A percentile compares a stretch with the other conserved stretches of the same genome.
These are phyloP conservation scores for Leptinotarsa haldemani DNA, from an alignment of 2,888 invertebrate species.

Conservation along the genomic window DNA sequence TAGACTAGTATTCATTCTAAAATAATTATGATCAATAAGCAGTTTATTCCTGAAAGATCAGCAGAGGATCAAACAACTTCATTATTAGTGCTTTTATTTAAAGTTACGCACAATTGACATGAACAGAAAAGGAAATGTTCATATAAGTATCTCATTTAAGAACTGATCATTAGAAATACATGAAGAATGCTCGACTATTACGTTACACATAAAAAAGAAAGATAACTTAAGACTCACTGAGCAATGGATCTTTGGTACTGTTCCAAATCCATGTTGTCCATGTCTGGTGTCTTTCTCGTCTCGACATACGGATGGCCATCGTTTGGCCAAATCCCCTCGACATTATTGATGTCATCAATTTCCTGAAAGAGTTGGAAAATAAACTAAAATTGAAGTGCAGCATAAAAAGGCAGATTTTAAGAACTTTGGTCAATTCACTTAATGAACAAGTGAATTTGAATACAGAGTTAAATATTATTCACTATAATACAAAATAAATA, in stretches of 20 bases:
- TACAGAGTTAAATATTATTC: too few relatives aligned
- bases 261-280: conserved; percentile 84
- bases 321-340: conserved; percentile 77
- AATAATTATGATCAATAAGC: neutral
- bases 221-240: conserved; percentile 71
- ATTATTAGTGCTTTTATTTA: neutral
- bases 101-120: neutral
- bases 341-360: conserved; percentile 70
- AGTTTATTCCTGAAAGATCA: too few relatives aligned
- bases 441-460: too few relatives aligned
- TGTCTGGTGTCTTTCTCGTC: conserved; percentile 78
- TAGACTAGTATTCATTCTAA: conserved; percentile 92
- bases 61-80: too few relatives aligned
- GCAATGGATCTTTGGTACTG: conserved; percentile 75
- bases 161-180: too few relatives aligned
- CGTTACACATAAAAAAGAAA: neutral
- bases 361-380: conserved; percentile 64
- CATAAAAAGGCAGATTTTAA: neutral
- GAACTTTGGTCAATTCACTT: too few relatives aligned
- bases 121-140: too few relatives aligned
- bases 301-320: conserved; percentile 72
- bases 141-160: too few relatives aligned
- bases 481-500: too few relatives aligned
- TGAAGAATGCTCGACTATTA: too few relatives aligned
- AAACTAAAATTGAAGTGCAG: neutral